phyloP scores from a whole-genome alignment of 2,888 invertebrate genomes.

The Clivina fossor region DNA sequence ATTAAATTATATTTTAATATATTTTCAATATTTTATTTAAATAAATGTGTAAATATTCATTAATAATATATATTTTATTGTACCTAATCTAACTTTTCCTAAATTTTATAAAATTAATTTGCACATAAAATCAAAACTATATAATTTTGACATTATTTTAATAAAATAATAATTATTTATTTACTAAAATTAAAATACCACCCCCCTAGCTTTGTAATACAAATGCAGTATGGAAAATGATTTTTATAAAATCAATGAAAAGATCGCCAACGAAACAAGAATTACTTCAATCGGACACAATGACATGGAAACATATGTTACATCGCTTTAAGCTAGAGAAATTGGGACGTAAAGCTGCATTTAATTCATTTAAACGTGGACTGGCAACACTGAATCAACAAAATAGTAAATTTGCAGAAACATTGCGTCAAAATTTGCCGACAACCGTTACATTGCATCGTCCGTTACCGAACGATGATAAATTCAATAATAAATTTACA shows the following conservation, averaged over 20 bases:
- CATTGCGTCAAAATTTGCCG: neutral
- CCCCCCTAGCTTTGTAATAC: slow-evolving; percentile 40
- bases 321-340: neutral
- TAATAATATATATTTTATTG: too few relatives aligned
- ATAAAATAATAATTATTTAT: too few relatives aligned
- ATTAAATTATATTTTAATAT: too few relatives aligned
- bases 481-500: too few relatives aligned
- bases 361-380: slow-evolving; percentile 13
- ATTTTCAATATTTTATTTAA: too few relatives aligned
- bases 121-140: too few relatives aligned
- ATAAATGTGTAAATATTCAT: too few relatives aligned
- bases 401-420: slow-evolving; percentile 8
- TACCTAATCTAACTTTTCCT: too few relatives aligned
- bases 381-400: neutral
- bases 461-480: too few relatives aligned
- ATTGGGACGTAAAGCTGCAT: slow-evolving; percentile 6
- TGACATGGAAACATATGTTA: slow-evolving; percentile 22
- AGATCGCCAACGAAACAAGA: slow-evolving; percentile 24
- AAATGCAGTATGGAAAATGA: slow-evolving; percentile 40
- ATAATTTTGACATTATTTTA: too few relatives aligned
- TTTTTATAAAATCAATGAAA: slow-evolving; percentile 38
- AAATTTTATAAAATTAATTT: too few relatives aligned
- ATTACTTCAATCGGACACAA: slow-evolving; percentile 5
- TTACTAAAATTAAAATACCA: too few relatives aligned
- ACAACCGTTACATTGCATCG: neutral